Percentiles rank a stretch among this genome's conserved stretches.
phyloP scores from a whole-genome alignment of 2,113 vertebrate genomes.

The Atherinomorus stipes region DNA sequence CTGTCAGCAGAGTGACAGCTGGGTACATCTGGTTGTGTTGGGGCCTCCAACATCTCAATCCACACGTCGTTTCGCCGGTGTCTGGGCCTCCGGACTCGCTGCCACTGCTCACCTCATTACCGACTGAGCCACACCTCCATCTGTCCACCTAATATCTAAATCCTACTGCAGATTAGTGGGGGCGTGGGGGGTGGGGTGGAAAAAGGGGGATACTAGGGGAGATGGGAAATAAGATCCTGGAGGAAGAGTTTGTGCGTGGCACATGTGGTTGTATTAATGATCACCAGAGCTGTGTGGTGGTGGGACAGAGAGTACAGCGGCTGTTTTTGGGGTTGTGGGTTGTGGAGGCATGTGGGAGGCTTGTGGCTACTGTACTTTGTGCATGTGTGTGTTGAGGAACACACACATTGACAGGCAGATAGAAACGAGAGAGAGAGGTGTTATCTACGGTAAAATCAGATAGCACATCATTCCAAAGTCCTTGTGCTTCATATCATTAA shows the following conservation, averaged over 20 bases:
- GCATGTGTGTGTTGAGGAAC: constrained; percentile 5
- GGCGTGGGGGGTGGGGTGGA: neutral
- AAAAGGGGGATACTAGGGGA: neutral
- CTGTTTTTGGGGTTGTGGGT: constrained; percentile 32
- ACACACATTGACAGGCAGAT: neutral
- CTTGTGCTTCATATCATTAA: neutral
- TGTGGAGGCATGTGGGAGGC: constrained; percentile 28
- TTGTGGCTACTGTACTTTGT: constrained; percentile 33
- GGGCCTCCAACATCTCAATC: constrained; percentile 81
- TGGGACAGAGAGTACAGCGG: neutral
- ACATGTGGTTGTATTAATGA: constrained; percentile 57
- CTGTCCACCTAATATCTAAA: constrained; percentile 70
- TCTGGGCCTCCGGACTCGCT: constrained; percentile 72
- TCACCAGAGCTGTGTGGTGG: constrained; percentile 44
- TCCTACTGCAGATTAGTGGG: constrained; percentile 64
- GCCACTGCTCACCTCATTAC: constrained; percentile 79
- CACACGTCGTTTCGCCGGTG: constrained; percentile 69
- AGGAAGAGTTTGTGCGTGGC: constrained; percentile 46
- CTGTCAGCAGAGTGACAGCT: constrained; percentile 80
- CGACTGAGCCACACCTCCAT: constrained; percentile 69
- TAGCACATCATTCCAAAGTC: constrained; percentile 7
- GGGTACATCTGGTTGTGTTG: constrained; percentile 77
- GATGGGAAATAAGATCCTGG: constrained; percentile 49
- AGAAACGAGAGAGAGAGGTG: neutral
- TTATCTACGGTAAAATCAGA: neutral